Evolutionary conservation across 1,140 invertebrate genomes (phyloP).

Genomic region (Philotrypesis tridentata): DNA sequence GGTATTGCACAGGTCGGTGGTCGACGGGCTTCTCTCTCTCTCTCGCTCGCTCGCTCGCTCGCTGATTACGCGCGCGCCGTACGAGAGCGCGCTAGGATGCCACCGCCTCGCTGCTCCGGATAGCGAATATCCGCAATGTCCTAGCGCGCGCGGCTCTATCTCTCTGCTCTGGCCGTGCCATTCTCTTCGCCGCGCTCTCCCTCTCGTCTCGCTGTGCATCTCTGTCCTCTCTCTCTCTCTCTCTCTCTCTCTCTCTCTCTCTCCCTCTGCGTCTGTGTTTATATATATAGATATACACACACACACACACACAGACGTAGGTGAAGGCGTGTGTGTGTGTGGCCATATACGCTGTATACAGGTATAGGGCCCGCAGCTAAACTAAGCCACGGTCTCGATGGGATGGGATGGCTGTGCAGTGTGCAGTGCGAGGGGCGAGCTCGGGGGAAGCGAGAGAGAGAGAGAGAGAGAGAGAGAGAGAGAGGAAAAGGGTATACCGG

Average conservation of each 20-base stretch:
- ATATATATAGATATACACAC: too few relatives aligned
- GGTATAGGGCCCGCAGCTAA: conserved; percentile 66
- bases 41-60: conserved; percentile 64
- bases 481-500: background rate
- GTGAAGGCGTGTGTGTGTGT: too few relatives aligned
- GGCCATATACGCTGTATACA: background rate
- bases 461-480: conserved; percentile 40
- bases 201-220: conserved; percentile 21
- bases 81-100: conserved; percentile 1
- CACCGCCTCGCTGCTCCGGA: conserved; percentile 55
- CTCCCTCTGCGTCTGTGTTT: background rate
- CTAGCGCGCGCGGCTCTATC: conserved; percentile 56
- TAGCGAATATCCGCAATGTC: conserved; percentile 72
- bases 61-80: conserved; percentile 71
- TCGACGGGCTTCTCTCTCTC: conserved; percentile 60
- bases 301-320: too few relatives aligned
- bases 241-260: conserved; percentile 34
- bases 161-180: conserved; percentile 10
- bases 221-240: conserved; percentile 19
- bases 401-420: conserved; percentile 55
- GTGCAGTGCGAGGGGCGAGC: conserved; percentile 34
- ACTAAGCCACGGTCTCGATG: conserved; percentile 66
- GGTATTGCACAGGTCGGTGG: conserved; percentile 51
- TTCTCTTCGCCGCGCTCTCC: background rate
- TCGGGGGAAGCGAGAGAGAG: conserved; percentile 40